Conservation (phyloP, 2,113 vertebrate species). For the Protobothrops flavoviridis region DNA sequence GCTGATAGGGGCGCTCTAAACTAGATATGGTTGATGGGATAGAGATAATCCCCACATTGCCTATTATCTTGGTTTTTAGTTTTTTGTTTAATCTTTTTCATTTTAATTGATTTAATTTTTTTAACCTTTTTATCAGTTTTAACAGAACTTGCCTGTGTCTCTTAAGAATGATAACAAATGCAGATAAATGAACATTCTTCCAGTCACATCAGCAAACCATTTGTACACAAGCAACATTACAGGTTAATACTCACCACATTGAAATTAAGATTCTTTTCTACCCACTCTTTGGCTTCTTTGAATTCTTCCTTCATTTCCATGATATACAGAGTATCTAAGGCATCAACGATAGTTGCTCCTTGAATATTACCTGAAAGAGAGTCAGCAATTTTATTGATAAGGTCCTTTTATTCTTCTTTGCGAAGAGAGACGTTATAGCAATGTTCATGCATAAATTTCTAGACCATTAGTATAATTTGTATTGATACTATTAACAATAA, state of each 20-base stretch:
- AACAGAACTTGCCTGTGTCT: not conserved
- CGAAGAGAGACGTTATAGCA: not conserved
- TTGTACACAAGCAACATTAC: not conserved
- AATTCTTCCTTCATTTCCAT: slow-evolving; percentile 98
- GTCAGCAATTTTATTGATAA: slow-evolving; percentile 22
- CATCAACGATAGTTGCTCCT: slow-evolving; percentile 96
- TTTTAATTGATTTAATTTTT: not conserved
- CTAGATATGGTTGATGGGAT: not conserved
- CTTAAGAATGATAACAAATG: not conserved
- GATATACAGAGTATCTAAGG: slow-evolving; percentile 91
- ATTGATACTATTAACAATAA: not conserved
- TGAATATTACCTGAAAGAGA: slow-evolving; percentile 82
- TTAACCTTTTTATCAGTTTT: not conserved
- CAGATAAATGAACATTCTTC: not conserved
- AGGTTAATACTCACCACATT: slow-evolving; percentile 84
- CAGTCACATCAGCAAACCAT: slow-evolving; percentile 5
- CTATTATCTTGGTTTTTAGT: not conserved
- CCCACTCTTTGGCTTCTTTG: slow-evolving; percentile 89
- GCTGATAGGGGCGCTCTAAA: not conserved
- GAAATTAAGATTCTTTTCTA: slow-evolving; percentile 93
- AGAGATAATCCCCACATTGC: not conserved
- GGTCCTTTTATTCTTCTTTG: not conserved
- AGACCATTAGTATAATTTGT: not conserved
- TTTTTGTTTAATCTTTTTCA: not conserved
- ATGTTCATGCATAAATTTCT: not conserved